Percentiles rank a stretch among this genome's conserved stretches.
Evolutionary conservation across 2,113 vertebrate genomes (phyloP).

Genomic region (Neofelis nebulosa): DNA sequence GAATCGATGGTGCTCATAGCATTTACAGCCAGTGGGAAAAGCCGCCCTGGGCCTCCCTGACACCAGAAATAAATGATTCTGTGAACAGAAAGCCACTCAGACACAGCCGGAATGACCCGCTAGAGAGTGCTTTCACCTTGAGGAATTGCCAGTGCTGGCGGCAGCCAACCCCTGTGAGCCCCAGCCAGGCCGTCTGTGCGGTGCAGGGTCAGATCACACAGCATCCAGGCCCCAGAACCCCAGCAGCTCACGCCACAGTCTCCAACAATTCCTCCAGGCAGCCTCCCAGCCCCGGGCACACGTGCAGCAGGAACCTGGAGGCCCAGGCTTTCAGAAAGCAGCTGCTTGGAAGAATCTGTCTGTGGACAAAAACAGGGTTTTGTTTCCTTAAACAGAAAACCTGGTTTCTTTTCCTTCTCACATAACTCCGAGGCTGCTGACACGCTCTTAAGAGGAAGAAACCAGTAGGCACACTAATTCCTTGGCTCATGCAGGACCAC

Average conservation of each 20-base stretch:
- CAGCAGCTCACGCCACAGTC: neutral
- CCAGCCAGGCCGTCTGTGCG: slow-evolving; percentile 70
- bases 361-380: neutral
- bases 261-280: neutral
- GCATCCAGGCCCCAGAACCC: neutral
- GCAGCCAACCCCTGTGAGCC: slow-evolving; percentile 66
- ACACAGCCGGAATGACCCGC: slow-evolving; percentile 78
- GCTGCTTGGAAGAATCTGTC: neutral
- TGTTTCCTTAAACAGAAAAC: slow-evolving; percentile 41
- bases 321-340: neutral
- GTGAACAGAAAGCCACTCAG: slow-evolving; percentile 77
- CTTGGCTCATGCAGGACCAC: neutral
- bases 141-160: slow-evolving; percentile 76
- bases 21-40: slow-evolving; percentile 79
- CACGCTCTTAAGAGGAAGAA: neutral
- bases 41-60: slow-evolving; percentile 82
- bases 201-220: slow-evolving; percentile 69
- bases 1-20: slow-evolving; percentile 81
- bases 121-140: slow-evolving; percentile 83
- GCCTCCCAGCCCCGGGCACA: neutral
- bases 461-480: neutral
- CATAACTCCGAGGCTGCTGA: neutral
- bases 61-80: slow-evolving; percentile 86
- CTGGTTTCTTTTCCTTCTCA: neutral
- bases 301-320: neutral